phyloP scores from a whole-genome alignment of 2,113 vertebrate genomes.

The Leucosticte australis region DNA sequence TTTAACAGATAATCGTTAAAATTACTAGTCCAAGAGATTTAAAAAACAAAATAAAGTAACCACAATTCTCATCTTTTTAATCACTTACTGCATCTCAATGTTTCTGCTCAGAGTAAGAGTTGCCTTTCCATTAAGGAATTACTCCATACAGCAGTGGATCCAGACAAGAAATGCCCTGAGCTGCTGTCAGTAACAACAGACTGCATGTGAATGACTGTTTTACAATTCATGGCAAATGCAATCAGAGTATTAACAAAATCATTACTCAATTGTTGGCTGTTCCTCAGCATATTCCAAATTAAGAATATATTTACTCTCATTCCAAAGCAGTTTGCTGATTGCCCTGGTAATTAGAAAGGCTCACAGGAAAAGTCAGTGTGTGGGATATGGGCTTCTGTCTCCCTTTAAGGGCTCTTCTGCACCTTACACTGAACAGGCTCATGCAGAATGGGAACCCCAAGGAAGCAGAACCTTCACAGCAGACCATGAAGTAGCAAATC shows the following conservation, averaged over 20 bases:
- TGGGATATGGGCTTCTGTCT: background rate
- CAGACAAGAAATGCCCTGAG: background rate
- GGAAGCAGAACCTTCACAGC: background rate
- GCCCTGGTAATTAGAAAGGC: background rate
- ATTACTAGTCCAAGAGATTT: background rate
- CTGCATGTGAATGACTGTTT: background rate
- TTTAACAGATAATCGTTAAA: background rate
- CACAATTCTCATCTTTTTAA: background rate
- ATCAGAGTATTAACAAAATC: background rate
- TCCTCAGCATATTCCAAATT: background rate
- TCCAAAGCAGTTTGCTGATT: background rate
- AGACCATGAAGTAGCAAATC: rapidly evolving
- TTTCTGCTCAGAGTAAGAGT: background rate
- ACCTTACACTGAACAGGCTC: background rate
- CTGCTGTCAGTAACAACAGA: background rate
- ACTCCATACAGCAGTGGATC: background rate
- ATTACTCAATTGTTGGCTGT: background rate
- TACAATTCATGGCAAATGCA: background rate
- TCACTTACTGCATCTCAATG: background rate
- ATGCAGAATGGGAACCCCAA: rapidly evolving
- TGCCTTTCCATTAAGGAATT: background rate
- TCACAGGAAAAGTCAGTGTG: background rate
- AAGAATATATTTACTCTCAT: background rate
- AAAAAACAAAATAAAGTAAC: background rate
- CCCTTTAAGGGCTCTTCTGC: background rate